Base-by-base conservation (phyloP, 2,888 invertebrate genomes). In the Willowsia nigromaculata region DNA sequence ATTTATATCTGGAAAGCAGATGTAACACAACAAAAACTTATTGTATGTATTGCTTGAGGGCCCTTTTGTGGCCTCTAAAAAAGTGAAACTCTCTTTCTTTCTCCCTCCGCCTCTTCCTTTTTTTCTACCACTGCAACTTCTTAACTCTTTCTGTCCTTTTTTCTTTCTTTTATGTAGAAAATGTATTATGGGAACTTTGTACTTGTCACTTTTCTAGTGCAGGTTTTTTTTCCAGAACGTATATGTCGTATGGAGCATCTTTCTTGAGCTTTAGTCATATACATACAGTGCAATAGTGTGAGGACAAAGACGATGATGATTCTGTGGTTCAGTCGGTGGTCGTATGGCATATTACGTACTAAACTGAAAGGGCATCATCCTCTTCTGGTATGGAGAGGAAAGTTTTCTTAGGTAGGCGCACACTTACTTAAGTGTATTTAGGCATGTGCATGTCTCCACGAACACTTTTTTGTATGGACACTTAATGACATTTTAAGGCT, bases 401-500 rank as follows among this genome's bases (percentile, higher is more conserved):
- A 11, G 11, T 15, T n/a, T 11, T 13, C 50, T 50, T 50, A 11
- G 15, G 15, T 13, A 50, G 5, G 15, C 37, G 9, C 37, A 37
- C 37, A 11, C 5, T 50, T 11, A 15, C 15, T 3, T 56, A 22
- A 22, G 56, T 56, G 18, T 56, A 56, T 56, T 3, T 50, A 50
- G 3, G 13, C 15, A 50, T 56, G 15, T 56, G 25, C 11, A 56
- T 56, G 7, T 13, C 1, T 56, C 15, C 22, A 22, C 2, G 25
- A 56, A 22, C 25, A 50, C 56, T 56, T 22, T 56, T 56, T 56
- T 56, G 56, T 56, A 56, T 56, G 22, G 56, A 74, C 84, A 84
- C 74, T 74, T 84, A n/a, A 74, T 84, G 84, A 74, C 84, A 84
- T 84, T 84, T 84, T 84, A 74, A 74, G 84, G 84, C 53, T 56